Conservation (phyloP, 2,797 vertebrate species). For the Ciconia nigra region DNA sequence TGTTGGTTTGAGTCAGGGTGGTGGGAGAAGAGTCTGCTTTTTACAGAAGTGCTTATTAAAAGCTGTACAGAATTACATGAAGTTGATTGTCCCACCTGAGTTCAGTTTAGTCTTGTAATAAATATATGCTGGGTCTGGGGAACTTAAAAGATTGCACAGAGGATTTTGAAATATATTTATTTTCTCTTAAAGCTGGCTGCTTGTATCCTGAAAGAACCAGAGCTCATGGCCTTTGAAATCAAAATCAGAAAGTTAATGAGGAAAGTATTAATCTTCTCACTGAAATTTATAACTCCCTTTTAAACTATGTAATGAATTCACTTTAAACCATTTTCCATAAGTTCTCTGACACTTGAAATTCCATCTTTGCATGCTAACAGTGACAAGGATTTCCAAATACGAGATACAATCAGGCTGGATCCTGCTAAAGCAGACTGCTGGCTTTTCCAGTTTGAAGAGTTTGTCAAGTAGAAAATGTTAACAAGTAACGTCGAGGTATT, state of each 20-base stretch:
- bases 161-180: not conserved
- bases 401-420: not conserved
- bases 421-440: not conserved
- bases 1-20: not conserved
- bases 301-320: not conserved
- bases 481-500: not conserved
- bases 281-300: slow-evolving; percentile 9
- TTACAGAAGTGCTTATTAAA: not conserved
- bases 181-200: not conserved
- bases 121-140: not conserved
- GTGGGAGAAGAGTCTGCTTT: not conserved
- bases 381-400: not conserved
- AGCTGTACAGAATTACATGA: not conserved
- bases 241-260: slow-evolving; percentile 8
- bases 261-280: slow-evolving; percentile 23
- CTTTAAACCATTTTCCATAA: slow-evolving; percentile 28
- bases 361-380: not conserved
- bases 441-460: not conserved
- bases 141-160: not conserved
- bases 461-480: not conserved
- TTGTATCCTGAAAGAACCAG: not conserved
- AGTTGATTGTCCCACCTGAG: not conserved
- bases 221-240: not conserved
- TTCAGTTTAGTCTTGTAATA: not conserved
- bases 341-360: not conserved